Conservation (phyloP, 2,113 vertebrate species). For the Coreoperca whiteheadi region DNA sequence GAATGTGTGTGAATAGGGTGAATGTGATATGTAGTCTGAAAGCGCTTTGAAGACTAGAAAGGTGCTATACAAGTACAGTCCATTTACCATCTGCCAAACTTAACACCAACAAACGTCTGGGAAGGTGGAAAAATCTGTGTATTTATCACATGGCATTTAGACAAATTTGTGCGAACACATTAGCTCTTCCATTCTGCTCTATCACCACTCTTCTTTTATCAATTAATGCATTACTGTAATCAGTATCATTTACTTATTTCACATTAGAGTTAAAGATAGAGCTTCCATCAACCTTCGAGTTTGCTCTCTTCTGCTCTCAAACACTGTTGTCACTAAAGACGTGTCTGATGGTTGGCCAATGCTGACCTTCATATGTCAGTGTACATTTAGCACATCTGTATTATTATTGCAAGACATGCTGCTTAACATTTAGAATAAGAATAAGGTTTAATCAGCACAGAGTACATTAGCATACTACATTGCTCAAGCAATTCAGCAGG, state of each 20-base stretch:
- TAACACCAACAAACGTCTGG: no score
- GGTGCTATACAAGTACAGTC: no score
- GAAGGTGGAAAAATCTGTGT: no score
- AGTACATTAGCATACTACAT: neutral
- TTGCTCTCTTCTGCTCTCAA: conserved; percentile 17
- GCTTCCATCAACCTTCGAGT: conserved; percentile 30
- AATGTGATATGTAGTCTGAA: no score
- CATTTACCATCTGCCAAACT: no score
- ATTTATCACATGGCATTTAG: neutral
- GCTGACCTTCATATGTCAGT: neutral
- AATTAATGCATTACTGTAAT: conserved; percentile 1
- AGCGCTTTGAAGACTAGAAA: no score
- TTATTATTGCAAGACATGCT: neutral
- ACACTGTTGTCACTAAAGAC: neutral
- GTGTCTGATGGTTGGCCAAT: neutral
- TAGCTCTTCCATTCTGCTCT: no score
- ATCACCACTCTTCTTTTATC: no score
- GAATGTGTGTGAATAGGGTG: no score
- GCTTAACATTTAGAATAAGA: neutral
- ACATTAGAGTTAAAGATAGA: conserved; percentile 1
- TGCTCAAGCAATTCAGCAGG: neutral
- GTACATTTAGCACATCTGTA: no score
- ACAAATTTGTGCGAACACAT: neutral
- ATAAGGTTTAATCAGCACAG: no score
- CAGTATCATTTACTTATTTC: conserved; percentile 14